Evolutionary conservation across 2,113 vertebrate genomes (phyloP), one percentile per base, ranked within the genome.

Genomic region (Psettodes erumei): DNA sequence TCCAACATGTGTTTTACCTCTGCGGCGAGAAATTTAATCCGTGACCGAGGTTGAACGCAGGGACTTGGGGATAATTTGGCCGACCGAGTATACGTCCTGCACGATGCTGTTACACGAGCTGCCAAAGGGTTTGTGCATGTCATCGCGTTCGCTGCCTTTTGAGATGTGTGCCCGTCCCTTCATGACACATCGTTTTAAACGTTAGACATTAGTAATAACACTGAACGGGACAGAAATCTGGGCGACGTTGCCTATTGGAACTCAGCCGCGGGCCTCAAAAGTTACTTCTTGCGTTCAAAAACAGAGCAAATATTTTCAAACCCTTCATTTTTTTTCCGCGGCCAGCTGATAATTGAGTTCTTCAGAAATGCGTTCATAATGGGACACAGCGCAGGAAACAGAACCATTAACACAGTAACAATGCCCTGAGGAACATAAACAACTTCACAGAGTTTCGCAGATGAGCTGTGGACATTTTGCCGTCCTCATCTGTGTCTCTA

Each of bases 1-100:
- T 59, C 53, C 12, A 75, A 83, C 85, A 79, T 68, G 19, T 85
- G 79, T 77, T 83, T 79, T 43, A 79, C 56, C 48, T 66, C 58
- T 33, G 10, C 37, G 32, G 60, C 61, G 64, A 75, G 74, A 86
- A 80, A 84, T 71, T 19, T 60, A 84, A 89, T 61, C 72, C 72
- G 56, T 51, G 66, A 71, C 77, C 66, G 81, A 40, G 18, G 5
- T 54, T 75, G 23, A 59, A 75, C 0, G 28, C 67, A 35, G 23
- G 19, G 48, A 53, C 68, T 40, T 45, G 43, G 43, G 51, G 54
- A 45, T 18, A 50, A 21, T 45, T 50, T 56, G 65, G 32, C 25
- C 51, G 27, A 35, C 35, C 8, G 28, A 32, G 25, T 33, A 27
- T 42, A 74, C 43, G 37, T 27, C 33, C 35, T 51, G 40, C 33